These are phyloP conservation scores for Alces alces DNA, from an alignment of 2,113 vertebrate species.

Conservation along the genomic window DNA sequence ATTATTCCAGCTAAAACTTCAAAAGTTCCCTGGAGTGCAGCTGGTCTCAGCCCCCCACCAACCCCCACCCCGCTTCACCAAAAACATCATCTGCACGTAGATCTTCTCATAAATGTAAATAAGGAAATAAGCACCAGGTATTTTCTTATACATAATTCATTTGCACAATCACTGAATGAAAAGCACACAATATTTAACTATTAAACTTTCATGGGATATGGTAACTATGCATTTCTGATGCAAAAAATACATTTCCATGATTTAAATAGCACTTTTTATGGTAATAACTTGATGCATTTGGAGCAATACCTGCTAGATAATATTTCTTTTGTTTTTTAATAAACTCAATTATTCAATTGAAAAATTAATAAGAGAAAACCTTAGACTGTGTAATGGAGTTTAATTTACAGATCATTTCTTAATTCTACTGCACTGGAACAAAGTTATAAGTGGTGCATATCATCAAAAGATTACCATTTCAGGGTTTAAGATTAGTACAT, in stretches of 20 bases:
- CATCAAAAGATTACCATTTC: background rate
- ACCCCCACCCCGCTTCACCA: accelerated
- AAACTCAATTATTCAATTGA: constrained; percentile 23
- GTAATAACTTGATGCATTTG: background rate
- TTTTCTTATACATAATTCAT: constrained; percentile 23
- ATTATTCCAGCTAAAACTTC: accelerated
- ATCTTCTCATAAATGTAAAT: background rate
- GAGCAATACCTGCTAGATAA: background rate
- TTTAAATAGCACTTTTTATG: constrained; percentile 16
- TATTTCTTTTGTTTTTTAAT: constrained; percentile 19
- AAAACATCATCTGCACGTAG: accelerated
- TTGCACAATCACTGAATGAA: background rate
- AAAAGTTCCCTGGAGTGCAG: accelerated
- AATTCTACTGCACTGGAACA: background rate
- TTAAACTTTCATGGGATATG: constrained; percentile 32
- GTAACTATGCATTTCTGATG: constrained; percentile 12
- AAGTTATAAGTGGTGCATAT: background rate
- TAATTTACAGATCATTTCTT: background rate
- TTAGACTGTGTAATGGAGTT: background rate
- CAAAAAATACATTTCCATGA: background rate
- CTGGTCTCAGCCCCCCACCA: background rate
- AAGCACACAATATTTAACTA: constrained; percentile 30
- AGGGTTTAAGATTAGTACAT: background rate
- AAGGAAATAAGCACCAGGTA: background rate
- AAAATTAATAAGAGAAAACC: constrained; percentile 14